Base-by-base conservation (phyloP, 1,140 invertebrate genomes). In the Zaprionus ornatus region DNA sequence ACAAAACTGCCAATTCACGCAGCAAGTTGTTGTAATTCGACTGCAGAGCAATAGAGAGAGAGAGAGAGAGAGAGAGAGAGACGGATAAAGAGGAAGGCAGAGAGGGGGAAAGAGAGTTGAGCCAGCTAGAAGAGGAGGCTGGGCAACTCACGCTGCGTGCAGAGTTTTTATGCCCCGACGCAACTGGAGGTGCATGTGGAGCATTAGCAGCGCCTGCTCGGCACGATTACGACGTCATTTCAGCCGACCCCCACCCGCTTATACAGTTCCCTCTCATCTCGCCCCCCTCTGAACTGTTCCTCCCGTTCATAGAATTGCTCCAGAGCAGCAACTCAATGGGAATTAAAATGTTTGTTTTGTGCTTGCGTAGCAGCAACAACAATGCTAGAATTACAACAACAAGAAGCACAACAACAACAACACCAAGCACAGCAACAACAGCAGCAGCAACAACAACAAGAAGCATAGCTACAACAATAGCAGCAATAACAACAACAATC, bases 151-250 rank as follows among this genome's bases (percentile, higher is more conserved):
- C 10, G 45, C 45, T 12, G 45, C 19, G 4, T 42, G 40, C 40
- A n/a, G 15, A 42, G 13, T 37, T 37, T 37, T 37, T 1, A 15
- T 37, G 12, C 4, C 35, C 15, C 13, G 13, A 42, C n/a, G 7
- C 40, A 45, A 50, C 19, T 50, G 9, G 45, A 50, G 45, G 45
- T 19, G 45, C 63, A 66, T 60, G 35, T 63, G 63, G 50, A 57
- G 70, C 74, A 77, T 77, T 77, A 74, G 74, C 29, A 74, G 56
- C 64, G 80, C 66, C 74, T 66, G 63, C 63, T 78, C 79, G 82
- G 66, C 70, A 79, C 83, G 85, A 88, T 88, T 90, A 88, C 81
- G 79, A 90, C 85, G 85, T 80, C 81, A 88, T 88, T 88, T 80
- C 77, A n/a, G 5, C 5, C 5, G 6, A n/a, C 77, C 57, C 60